Percentiles rank a stretch among this genome's conserved stretches.
Evolutionary conservation across 2,888 invertebrate species (phyloP).

Genomic region (Sinohyriopsis cumingii): DNA sequence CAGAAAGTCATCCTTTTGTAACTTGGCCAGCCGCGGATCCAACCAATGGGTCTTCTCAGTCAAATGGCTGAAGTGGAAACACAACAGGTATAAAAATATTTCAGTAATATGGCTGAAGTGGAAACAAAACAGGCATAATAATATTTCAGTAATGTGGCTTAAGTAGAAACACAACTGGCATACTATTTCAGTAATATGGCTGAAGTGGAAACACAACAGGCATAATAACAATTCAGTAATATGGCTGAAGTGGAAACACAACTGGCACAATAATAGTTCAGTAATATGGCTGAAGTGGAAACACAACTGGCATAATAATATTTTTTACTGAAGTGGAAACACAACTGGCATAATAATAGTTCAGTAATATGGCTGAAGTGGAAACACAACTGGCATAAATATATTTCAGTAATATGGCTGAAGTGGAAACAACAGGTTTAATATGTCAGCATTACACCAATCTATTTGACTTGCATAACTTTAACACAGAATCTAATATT

Average conservation of each 20-base stretch:
- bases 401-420: constrained; percentile 92
- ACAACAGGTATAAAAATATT: constrained; percentile 66
- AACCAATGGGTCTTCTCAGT: constrained; percentile 98
- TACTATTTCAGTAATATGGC: constrained; percentile 88
- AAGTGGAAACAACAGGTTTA: constrained; percentile 37
- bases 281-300: constrained; percentile 85
- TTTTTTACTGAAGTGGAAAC: constrained; percentile 85
- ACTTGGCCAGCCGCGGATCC: constrained; percentile 92
- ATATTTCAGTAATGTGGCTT: constrained; percentile 92
- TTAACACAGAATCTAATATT: no score
- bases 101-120: constrained; percentile 90
- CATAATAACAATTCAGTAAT: constrained; percentile 82
- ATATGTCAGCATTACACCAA: background rate
- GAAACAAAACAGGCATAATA: constrained; percentile 14
- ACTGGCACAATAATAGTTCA: constrained; percentile 75
- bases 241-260: constrained; percentile 79
- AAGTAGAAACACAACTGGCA: constrained; percentile 45
- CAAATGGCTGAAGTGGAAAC: constrained; percentile 82
- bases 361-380: constrained; percentile 80
- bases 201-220: constrained; percentile 71
- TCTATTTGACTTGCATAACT: no score
- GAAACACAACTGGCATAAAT: constrained; percentile 14
- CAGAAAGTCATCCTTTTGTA: constrained; percentile 83
- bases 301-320: constrained; percentile 10
- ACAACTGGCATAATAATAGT: no score